phyloP scores from a whole-genome alignment of 2,797 vertebrate species.

The Cygnus olor region DNA sequence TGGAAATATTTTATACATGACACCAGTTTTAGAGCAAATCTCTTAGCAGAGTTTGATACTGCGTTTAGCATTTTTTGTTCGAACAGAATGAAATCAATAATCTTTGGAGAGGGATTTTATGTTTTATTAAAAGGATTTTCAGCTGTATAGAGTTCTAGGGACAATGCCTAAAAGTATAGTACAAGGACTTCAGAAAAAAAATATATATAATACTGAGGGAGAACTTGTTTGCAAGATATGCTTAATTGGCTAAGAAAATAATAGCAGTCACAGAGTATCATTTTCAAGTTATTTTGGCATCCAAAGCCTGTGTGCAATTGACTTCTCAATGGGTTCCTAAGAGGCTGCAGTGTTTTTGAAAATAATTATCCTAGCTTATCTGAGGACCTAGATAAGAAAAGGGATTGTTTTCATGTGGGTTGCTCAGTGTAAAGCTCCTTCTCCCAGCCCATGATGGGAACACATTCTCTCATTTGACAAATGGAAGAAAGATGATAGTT shows the following conservation, averaged over 20 bases:
- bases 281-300: neutral
- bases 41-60: neutral
- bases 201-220: neutral
- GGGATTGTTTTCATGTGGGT: neutral
- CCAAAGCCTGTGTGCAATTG: neutral
- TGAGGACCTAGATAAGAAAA: neutral
- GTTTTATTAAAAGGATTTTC: neutral
- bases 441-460: conserved; percentile 12
- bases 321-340: neutral
- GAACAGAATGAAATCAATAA: neutral
- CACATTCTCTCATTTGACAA: conserved; percentile 56
- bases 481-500: conserved; percentile 50
- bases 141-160: neutral
- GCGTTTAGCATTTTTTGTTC: neutral
- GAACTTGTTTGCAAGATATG: neutral
- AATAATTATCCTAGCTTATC: neutral
- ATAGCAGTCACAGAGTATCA: neutral
- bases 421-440: conserved; percentile 38
- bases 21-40: neutral
- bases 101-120: neutral
- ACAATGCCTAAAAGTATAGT: neutral
- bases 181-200: neutral
- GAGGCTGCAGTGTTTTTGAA: neutral
- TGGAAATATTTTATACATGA: neutral
- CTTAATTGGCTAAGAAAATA: neutral